Evolutionary conservation across 2,797 vertebrate genomes (phyloP), one percentile per base, ranked within the genome.

Genomic region (Buphagus erythrorhynchus): DNA sequence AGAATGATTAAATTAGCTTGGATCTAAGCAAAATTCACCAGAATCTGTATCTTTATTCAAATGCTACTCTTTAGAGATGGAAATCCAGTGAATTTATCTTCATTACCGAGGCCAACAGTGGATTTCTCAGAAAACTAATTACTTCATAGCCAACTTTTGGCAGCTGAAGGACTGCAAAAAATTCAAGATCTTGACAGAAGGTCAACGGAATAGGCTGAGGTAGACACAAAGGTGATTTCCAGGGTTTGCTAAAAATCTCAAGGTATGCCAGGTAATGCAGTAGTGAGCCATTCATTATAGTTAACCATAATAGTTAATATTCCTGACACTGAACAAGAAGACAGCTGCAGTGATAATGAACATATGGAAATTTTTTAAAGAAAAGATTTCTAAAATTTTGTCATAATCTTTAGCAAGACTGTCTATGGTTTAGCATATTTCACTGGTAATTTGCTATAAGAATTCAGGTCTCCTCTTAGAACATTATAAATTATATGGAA

Each of bases 51-150:
- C 43, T 14, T 89, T 86, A 55, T 38, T 80, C 85, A 83, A 81
- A 86, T 48, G 46, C 15, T 83, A 11, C 11, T 65, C 48, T 74
- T 67, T 24, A 71, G 40, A 75, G 15, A 77, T 46, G 43, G 66
- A 91, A 94, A 86, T 40, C 28, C 29, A 90, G 54, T 24, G 43
- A 83, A 81, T 90, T 90, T 90, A 31, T 91, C 65, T 90, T 91
- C 33, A 57, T 93, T 93, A 88, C 5, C 19, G 11, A 85, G 62
- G 59, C 66, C 48, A 91, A 59, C 17, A 84, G 33, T 31, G 29
- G 40, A 73, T 93, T 92, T 86, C 42, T 90, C 76, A 90, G 77
- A 84, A 90, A 92, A 88, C 29, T 38, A 84, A 95, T 91, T n/a
- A 86, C 43, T 84, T 84, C 20, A 31, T 24, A 86, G 66, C 51